A percentile compares a stretch with the other conserved stretches of the same genome.
Evolutionary conservation across 1,140 invertebrate species (phyloP).

Genomic region (Ooceraea biroi): DNA sequence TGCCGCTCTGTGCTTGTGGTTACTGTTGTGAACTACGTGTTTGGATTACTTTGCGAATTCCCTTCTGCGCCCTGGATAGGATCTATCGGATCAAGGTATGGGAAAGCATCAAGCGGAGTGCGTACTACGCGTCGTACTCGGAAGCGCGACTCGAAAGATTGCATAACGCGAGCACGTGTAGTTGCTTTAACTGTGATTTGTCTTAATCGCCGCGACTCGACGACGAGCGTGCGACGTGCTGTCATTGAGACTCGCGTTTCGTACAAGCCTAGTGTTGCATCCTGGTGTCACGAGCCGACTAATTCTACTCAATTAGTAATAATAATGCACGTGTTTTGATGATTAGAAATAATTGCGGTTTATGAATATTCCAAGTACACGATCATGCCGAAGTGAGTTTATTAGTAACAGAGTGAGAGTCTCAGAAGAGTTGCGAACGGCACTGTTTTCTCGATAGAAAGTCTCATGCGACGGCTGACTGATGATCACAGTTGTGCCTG

Average conservation of each 20-base stretch:
- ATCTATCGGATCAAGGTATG: conserved; percentile 44
- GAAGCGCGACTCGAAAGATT: conserved; percentile 7
- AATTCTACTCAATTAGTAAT: not conserved
- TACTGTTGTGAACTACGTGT: conserved; percentile 20
- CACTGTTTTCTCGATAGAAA: not conserved
- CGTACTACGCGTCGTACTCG: too few species aligned
- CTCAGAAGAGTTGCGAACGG: not conserved
- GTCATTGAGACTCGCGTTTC: conserved; percentile 9
- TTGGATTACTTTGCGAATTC: conserved; percentile 66
- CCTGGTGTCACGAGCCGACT: not conserved
- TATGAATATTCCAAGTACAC: not conserved
- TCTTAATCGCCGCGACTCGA: conserved; percentile 27
- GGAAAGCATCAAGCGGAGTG: not conserved
- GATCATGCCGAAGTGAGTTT: too few species aligned
- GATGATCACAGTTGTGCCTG: not conserved
- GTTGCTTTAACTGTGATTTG: conserved; percentile 38
- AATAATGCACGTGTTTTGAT: not conserved
- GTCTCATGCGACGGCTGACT: not conserved
- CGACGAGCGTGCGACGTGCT: not conserved
- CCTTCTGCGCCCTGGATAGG: conserved; percentile 7
- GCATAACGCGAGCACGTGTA: conserved; percentile 30
- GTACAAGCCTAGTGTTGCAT: not conserved
- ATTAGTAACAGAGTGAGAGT: too few species aligned
- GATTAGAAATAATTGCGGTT: conserved; percentile 7
- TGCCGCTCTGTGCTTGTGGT: conserved; percentile 37